Evolutionary conservation across 2,888 invertebrate species (phyloP).

Genomic region (Galerucella nymphaeae): DNA sequence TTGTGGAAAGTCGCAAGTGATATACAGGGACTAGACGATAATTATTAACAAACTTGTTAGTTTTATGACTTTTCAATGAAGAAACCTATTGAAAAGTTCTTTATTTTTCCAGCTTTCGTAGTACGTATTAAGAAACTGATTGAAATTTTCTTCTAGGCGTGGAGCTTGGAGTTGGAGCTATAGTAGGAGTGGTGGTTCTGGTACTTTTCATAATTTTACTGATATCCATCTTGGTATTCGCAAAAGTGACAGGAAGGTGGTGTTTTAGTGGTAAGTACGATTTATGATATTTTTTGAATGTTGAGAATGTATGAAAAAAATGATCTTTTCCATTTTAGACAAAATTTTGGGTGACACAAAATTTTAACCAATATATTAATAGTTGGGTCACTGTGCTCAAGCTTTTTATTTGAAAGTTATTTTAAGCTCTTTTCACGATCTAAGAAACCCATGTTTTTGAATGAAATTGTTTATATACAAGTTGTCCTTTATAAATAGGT

Average conservation of each 20-base stretch:
- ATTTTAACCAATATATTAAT: neutral
- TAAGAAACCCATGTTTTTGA: too few species aligned
- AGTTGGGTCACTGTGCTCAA: too few species aligned
- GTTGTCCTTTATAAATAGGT: neutral
- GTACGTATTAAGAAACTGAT: too few species aligned
- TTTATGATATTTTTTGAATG: constrained; percentile 40
- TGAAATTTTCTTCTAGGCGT: constrained; percentile 66
- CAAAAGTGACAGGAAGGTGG: constrained; percentile 85
- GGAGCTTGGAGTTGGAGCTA: constrained; percentile 79
- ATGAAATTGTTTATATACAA: too few species aligned
- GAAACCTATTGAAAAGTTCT: too few species aligned
- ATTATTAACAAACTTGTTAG: too few species aligned
- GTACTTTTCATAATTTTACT: constrained; percentile 74
- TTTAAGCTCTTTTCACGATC: too few species aligned
- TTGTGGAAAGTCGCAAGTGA: too few species aligned
- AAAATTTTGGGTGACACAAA: neutral
- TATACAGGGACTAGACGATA: too few species aligned
- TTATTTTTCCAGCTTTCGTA: too few species aligned
- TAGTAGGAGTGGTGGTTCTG: constrained; percentile 81
- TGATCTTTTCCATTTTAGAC: constrained; percentile 30
- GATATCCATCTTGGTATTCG: constrained; percentile 76
- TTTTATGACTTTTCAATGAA: too few species aligned
- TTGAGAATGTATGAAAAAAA: constrained; percentile 8
- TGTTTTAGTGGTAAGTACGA: constrained; percentile 84
- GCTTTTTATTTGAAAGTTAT: too few species aligned